Evolutionary conservation across 2,113 vertebrate genomes (phyloP), one percentile per base, ranked within the genome.

Genomic region (Mormoops blainvillei): DNA sequence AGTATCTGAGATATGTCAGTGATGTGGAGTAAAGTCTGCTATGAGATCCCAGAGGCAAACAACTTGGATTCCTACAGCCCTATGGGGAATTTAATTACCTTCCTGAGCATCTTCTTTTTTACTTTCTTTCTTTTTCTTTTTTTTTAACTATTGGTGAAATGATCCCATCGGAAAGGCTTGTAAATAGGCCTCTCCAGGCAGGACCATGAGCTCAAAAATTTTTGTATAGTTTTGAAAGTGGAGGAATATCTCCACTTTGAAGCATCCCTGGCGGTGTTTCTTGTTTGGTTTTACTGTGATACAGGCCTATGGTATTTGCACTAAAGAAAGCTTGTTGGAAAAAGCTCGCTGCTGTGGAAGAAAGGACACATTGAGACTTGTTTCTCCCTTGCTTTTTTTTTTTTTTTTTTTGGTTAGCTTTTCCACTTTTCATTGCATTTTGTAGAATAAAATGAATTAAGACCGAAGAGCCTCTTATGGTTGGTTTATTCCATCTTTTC

Each of bases 331-430:
- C 98, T 98, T 98, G 97, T 98, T 98, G 98, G 98, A 97, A 98
- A 98, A 98, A 98, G 98, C 98, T 98, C 98, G 98, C 98, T 99
- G 98, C 98, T 99, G 98, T 97, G 82, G 97, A 98, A 98, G 97
- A 98, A 98, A 98, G 97, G 98, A 98, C 97, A 81, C 98, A 98
- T 97, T 98, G 98, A 98, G 98, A 97, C 77, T 68, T 89, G 92
- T 85, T 80, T 81, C 56, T 33, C 43, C 77, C 84, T 95, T 22
- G 98, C 97, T 95, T 96, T 91, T 84, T 65, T 93, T 96, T 94
- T 87, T 84, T 98, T 84, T 63, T 85, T 94, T 93, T 76, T 92
- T 97, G 77, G 68, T 89, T 96, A 80, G 98, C 98, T 98, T 98
- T 98, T 97, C 97, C 97, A 97, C 97, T 98, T 98, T 98, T 96